Evolutionary conservation across 2,797 vertebrate genomes (phyloP).

Genomic region (Scolopax bukidnonensis): DNA sequence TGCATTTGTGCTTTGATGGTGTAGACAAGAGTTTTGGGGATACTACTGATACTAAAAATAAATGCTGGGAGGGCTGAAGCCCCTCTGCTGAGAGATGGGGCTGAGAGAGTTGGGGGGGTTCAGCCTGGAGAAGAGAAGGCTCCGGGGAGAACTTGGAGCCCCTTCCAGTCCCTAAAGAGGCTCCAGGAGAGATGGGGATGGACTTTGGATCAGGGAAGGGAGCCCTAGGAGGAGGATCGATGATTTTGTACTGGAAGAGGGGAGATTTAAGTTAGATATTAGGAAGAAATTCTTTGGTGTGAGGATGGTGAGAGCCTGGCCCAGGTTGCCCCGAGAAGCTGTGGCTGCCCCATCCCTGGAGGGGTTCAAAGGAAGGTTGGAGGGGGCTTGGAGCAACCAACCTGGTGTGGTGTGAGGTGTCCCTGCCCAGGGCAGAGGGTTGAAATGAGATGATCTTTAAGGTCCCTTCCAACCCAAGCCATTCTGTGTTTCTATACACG

Average conservation of each 20-base stretch:
- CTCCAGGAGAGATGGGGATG: neutral
- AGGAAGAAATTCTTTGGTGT: neutral
- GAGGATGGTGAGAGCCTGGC: neutral
- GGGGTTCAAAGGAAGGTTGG: neutral
- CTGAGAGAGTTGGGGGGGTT: neutral
- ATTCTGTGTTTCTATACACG: neutral
- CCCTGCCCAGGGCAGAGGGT: neutral
- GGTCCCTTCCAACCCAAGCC: neutral
- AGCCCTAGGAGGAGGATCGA: neutral
- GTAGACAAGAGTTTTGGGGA: neutral
- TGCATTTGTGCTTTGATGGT: neutral
- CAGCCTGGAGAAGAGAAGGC: neutral
- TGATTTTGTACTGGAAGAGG: neutral
- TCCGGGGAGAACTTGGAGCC: neutral
- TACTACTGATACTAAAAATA: neutral
- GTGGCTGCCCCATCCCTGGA: neutral
- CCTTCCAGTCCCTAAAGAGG: neutral
- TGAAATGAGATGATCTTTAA: neutral
- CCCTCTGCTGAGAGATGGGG: neutral
- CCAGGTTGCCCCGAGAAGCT: neutral
- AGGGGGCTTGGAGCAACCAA: neutral
- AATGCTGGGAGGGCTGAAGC: neutral
- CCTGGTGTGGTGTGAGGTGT: neutral
- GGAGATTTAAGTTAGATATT: neutral
- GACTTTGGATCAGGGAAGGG: neutral